Evolutionary conservation across 2,888 invertebrate species (phyloP), one percentile per base, ranked within the genome.

Genomic region (Dascillus cervinus): DNA sequence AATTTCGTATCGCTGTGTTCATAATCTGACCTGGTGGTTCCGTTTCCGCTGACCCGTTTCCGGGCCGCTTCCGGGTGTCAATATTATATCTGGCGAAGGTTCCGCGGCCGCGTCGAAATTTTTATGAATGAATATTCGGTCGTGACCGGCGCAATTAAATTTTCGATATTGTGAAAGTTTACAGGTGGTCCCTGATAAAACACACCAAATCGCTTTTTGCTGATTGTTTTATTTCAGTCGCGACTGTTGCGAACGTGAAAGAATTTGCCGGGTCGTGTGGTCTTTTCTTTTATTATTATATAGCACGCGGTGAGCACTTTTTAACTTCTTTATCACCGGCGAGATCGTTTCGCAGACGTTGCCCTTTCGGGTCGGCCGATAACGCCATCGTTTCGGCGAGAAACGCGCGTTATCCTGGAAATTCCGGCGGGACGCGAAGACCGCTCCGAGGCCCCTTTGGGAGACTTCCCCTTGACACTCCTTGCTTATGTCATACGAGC

Each of bases 21-120:
- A 39, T 47, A 51, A 50, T 51, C 51, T 41, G 38, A 37, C 34
- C 42, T 34, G 40, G 39, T 42, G 46, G 46, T 52, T 52, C 52
- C 52, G 50, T 49, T 54, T 54, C 54, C 51, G 47, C 47, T 42
- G 50, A 49, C 52, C 47, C 44, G 41, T 42, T 48, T 50, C 52
- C 52, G 47, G 46, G 42, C 46, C 43, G 45, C 49, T 52, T 52
- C 51, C 53, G 49, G 48, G 44, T 47, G 38, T 31, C 36, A 28
- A 38, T n/a, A n/a, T 25, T 22, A 40, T 32, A 31, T 34, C 22
- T 21, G n/a, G n/a, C n/a, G n/a, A n/a, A n/a, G n/a, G 17, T 17
- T 5, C 17, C 8, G 8, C 17, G 8, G 8, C 5, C 17, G 42
- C 17, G 17, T 8, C n/a, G n/a, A n/a, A n/a, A n/a, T n/a, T 17